phyloP scores from a whole-genome alignment of 2,888 invertebrate species.

The Erannis defoliaria region DNA sequence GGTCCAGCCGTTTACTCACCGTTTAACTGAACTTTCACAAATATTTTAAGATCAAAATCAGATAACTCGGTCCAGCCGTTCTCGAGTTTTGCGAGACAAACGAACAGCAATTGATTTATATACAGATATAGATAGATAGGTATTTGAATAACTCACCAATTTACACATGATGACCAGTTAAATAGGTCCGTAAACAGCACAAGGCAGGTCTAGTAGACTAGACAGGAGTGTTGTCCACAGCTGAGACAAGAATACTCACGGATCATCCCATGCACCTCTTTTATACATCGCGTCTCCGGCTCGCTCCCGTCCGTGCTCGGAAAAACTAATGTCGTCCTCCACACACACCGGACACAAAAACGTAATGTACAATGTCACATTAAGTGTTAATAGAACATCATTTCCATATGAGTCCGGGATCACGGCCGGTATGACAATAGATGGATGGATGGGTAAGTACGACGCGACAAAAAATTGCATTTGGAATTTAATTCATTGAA shows the following conservation, averaged over 20 bases:
- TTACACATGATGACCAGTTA: constrained; percentile 67
- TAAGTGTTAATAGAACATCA: constrained; percentile 73
- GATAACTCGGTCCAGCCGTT: no score
- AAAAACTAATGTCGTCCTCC: constrained; percentile 75
- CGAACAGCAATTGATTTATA: no score
- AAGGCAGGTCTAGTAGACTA: constrained; percentile 69
- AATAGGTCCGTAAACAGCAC: constrained; percentile 49
- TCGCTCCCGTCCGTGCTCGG: constrained; percentile 73
- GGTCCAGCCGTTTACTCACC: no score
- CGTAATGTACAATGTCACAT: constrained; percentile 78
- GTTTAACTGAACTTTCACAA: no score
- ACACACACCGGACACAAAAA: constrained; percentile 41
- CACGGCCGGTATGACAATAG: constrained; percentile 54
- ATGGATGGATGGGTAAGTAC: constrained; percentile 52
- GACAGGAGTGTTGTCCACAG: constrained; percentile 66
- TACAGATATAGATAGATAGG: no score
- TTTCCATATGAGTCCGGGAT: constrained; percentile 79
- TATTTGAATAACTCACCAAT: constrained; percentile 64
- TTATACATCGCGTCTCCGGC: constrained; percentile 67
- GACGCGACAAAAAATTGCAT: constrained; percentile 57
- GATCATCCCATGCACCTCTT: constrained; percentile 48
- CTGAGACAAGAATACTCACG: constrained; percentile 49
- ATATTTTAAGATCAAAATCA: no score
- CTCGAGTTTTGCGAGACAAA: no score
- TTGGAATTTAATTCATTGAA: constrained; percentile 29